These are phyloP conservation scores for Dromococcyx pavoninus DNA, from an alignment of 2,797 vertebrate species.

Conservation along the genomic window DNA sequence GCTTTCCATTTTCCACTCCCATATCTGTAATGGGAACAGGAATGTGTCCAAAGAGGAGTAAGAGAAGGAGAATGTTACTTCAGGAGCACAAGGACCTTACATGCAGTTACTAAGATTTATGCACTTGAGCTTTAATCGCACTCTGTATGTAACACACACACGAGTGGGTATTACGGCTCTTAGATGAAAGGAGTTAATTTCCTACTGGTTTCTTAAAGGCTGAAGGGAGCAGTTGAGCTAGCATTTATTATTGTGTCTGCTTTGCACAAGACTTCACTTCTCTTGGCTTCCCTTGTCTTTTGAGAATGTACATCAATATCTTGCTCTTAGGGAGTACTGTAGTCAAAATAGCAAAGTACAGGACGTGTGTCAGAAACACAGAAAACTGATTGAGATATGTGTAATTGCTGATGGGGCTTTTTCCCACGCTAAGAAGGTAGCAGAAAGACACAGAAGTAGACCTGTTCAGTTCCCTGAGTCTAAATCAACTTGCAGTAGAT, in stretches of 20 bases:
- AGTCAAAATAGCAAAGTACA: neutral
- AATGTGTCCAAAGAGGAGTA: neutral
- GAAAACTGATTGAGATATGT: neutral
- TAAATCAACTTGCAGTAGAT: neutral
- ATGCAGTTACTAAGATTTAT: neutral
- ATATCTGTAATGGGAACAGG: neutral
- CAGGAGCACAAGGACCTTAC: neutral
- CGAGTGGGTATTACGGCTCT: neutral
- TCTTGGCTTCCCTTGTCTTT: neutral
- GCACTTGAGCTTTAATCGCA: neutral
- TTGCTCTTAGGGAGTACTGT: neutral
- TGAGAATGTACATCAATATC: neutral
- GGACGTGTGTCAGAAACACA: slow-evolving; percentile 7
- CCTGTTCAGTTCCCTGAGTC: neutral
- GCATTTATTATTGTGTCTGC: neutral
- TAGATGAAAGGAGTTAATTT: neutral
- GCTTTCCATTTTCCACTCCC: neutral
- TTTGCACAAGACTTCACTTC: neutral
- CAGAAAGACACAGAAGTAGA: neutral
- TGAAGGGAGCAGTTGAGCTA: neutral
- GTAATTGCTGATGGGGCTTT: neutral
- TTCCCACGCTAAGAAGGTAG: neutral
- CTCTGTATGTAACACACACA: neutral
- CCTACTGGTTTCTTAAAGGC: neutral
- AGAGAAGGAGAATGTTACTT: neutral